A percentile compares a stretch with the other conserved stretches of the same genome.
Evolutionary conservation across 2,888 invertebrate species (phyloP).

Genomic region (Orgyia antiqua): DNA sequence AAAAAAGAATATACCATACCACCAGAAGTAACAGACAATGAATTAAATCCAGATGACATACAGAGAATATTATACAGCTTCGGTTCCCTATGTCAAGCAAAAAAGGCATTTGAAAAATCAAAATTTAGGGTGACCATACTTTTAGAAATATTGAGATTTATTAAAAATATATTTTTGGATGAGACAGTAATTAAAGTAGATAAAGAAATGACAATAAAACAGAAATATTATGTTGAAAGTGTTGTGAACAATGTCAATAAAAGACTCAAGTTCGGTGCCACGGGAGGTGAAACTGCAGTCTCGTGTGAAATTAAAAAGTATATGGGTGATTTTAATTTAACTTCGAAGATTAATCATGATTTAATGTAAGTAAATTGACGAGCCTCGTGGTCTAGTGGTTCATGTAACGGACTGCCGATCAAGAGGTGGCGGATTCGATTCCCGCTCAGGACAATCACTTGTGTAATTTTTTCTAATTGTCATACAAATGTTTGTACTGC

Average conservation of each 20-base stretch:
- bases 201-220: not conserved
- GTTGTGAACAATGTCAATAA: not conserved
- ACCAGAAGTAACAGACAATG: not conserved
- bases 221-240: not conserved
- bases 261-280: not conserved
- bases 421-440: too few species aligned
- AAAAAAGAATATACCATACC: not conserved
- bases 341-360: too few species aligned
- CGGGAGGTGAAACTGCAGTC: not conserved
- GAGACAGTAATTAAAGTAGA: not conserved
- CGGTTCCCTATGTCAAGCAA: not conserved
- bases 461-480: too few species aligned
- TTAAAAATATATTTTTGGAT: not conserved
- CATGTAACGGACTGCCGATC: too few species aligned
- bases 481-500: too few species aligned
- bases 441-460: too few species aligned
- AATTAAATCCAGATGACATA: not conserved
- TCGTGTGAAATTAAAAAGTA: not conserved
- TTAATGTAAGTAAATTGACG: too few species aligned
- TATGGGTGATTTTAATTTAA: not conserved
- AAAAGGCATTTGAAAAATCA: not conserved
- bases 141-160: not conserved
- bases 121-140: not conserved
- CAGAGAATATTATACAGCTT: not conserved
- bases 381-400: too few species aligned